Evolutionary conservation across 2,797 vertebrate species (phyloP), one percentile per base, ranked within the genome.

Genomic region (Aplochiton taeniatus): DNA sequence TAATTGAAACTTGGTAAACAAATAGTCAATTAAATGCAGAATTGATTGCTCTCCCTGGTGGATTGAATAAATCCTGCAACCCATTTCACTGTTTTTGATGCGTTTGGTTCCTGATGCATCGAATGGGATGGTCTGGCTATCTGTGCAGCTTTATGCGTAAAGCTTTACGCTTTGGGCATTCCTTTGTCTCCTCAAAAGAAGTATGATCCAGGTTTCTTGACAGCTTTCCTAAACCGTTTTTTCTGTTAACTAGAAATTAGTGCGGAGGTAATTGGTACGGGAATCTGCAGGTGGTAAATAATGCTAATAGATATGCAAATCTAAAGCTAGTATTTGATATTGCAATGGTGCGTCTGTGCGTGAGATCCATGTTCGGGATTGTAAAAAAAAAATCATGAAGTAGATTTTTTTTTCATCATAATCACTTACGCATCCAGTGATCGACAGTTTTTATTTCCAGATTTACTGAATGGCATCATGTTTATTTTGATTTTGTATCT

Each of bases 101-200:
- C 64, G 60, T 64, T 69, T 72, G 73, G 45, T 60, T 67, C 61
- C 65, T 67, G 83, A 60, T 77, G 55, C 71, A 57, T 72, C 55
- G 64, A 47, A 45, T 11, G 48, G 68, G 73, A 63, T 57, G 48
- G 44, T 43, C 45, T 58, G 69, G 69, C 46, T 72, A 11, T 81
- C 60, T 67, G 79, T 73, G 83, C 81, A 83, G 80, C 56, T 70
- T 47, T 52, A 65, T 61, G 88, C 85, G 86, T 86, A 90, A 90
- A 79, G 80, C 71, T 88, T 89, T 90, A 88, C 88, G 89, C 86
- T 86, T 84, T 76, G 81, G 85, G 70, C 75, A 82, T 75, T 78
- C 75, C 74, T 89, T 91, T 90, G 86, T 91, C 81, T 88, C 85
- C 75, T 63, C 66, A 17, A 16, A 76, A 77, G 68, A 72, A 57